Conservation (phyloP, 2,888 invertebrate genomes). For the Chrysolina oricalcia region DNA sequence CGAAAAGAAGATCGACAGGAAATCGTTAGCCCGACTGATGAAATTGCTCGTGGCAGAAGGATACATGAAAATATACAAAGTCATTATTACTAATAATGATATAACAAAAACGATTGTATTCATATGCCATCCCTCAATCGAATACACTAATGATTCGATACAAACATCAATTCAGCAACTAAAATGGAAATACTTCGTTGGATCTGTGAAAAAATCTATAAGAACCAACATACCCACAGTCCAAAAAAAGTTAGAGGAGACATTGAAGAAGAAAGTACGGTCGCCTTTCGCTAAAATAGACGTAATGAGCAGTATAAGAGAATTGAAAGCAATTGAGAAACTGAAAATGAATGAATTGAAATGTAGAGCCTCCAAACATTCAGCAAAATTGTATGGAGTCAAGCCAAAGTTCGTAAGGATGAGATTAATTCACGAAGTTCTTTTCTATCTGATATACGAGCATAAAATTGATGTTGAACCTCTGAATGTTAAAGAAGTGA, state of each 20-base stretch:
- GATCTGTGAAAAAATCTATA: conserved; percentile 48
- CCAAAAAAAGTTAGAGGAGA: conserved; percentile 42
- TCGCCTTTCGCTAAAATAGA: conserved; percentile 55
- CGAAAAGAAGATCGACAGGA: conserved; percentile 77
- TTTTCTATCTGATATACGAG: conserved; percentile 81
- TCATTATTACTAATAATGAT: conserved; percentile 71
- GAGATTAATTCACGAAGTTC: conserved; percentile 78
- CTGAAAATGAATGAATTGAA: conserved; percentile 26
- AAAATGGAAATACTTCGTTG: conserved; percentile 73
- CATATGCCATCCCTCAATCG: conserved; percentile 74
- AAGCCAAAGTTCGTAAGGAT: conserved; percentile 73
- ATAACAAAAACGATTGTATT: conserved; percentile 73
- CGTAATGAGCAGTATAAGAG: conserved; percentile 57
- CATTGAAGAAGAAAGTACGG: conserved; percentile 53
- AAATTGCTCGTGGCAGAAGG: conserved; percentile 75
- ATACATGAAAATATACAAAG: conserved; percentile 74
- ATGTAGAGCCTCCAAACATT: conserved; percentile 17
- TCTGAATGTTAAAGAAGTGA: conserved; percentile 63
- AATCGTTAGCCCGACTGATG: conserved; percentile 78
- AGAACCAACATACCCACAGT: conserved; percentile 34
- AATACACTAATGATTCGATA: conserved; percentile 72
- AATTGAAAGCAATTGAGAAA: conserved; percentile 52
- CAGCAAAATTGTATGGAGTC: conserved; percentile 42
- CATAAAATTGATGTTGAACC: conserved; percentile 53
- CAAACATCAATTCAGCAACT: conserved; percentile 77